Percentiles rank a stretch among this genome's conserved stretches.
phyloP scores from a whole-genome alignment of 1,140 invertebrate genomes.

The Hypothenemus hampei region DNA sequence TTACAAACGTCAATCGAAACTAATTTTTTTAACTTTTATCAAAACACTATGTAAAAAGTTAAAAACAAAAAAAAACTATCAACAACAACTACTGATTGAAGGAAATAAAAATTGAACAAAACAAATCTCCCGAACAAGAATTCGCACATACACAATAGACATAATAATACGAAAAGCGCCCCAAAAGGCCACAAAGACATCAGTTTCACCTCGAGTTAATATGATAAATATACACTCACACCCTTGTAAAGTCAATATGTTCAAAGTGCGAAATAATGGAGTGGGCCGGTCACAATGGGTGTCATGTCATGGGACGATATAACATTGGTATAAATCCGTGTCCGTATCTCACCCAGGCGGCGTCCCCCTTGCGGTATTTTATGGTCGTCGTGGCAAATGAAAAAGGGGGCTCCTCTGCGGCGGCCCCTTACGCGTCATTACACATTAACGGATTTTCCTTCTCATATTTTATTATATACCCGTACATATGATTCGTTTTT shows the following conservation, averaged over 20 bases:
- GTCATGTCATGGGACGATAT: slow-evolving; percentile 37
- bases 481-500: background rate
- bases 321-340: slow-evolving; percentile 14
- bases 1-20: too few species aligned
- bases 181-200: slow-evolving; percentile 1
- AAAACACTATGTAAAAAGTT: too few species aligned
- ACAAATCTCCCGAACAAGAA: too few species aligned
- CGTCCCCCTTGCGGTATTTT: slow-evolving; percentile 19
- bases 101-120: too few species aligned
- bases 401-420: slow-evolving; percentile 13
- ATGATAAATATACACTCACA: slow-evolving; percentile 34
- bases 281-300: slow-evolving; percentile 42
- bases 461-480: too few species aligned
- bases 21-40: too few species aligned
- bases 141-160: too few species aligned
- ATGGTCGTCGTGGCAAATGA: slow-evolving; percentile 22
- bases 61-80: too few species aligned
- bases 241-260: slow-evolving; percentile 45
- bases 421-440: slow-evolving; percentile 40
- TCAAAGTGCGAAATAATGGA: slow-evolving; percentile 43
- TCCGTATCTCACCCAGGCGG: slow-evolving; percentile 1
- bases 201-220: slow-evolving; percentile 19
- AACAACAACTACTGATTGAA: too few species aligned
- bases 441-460: slow-evolving; percentile 36
- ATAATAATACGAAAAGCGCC: background rate